Evolutionary conservation across 2,888 invertebrate species (phyloP), one percentile per base, ranked within the genome.

Genomic region (Dromius quadrimaculatus): DNA sequence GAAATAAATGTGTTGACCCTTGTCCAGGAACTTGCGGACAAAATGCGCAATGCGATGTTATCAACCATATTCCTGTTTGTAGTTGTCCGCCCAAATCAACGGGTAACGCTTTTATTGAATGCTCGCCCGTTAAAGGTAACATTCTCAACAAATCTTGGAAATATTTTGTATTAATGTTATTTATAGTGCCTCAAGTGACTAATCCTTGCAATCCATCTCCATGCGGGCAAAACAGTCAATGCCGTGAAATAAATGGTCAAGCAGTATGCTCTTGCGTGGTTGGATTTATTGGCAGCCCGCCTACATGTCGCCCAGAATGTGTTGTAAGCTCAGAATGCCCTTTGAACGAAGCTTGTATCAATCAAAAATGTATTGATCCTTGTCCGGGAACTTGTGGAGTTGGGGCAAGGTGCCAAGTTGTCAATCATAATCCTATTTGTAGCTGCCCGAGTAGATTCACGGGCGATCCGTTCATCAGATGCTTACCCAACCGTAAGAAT

Each of bases 361-460:
- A 85, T 77, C 85, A 85, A 74, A 86, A 86, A 78, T 88, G 87
- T 75, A 80, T 81, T 61, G 83, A 87, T 78, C 87, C 87, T 23
- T 87, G 87, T 74, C 83, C 87, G 6, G 90, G 90, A 66, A 86
- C 89, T 13, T 91, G 90, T 78, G 91, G 91, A 11, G 82, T 87
- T 17, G 87, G 86, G 77, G 88, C 92, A 9, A 85, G 87, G 71
- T 92, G 92, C 77, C 87, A 89, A 81, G 90, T 91, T 8, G 87
- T 89, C 2, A 90, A 90, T 76, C 92, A 92, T 75, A 88, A 87
- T 76, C 90, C 92, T 3, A 89, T 90, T 75, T 92, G 92, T 76
- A 86, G 85, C 50, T 92, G 92, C 77, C 86, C 88, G 45, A 80
- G 81, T 2, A 84, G 84, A 19, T 86, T 84, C 74, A 84, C 88